Conservation (phyloP, 30 jellyfish, hydroid and myxozoan species). For the Hydractinia echinata region DNA sequence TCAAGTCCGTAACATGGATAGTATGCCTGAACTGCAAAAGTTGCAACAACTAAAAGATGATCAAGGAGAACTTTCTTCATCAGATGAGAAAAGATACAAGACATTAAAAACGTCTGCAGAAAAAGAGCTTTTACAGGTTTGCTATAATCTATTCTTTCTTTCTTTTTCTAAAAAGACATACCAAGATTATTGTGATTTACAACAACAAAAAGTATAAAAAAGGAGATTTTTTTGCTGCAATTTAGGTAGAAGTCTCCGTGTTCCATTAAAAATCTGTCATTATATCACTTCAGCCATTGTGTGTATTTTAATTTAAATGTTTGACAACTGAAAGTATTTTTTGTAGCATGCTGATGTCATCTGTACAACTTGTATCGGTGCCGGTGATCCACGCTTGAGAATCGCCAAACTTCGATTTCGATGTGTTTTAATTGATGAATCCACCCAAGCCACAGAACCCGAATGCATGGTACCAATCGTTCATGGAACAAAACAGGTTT, state of each 20-base stretch:
- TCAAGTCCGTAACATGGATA: constrained; percentile 90
- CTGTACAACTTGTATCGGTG: constrained; percentile 99
- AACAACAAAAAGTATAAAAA: too few relatives aligned
- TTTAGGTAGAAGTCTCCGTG: background rate
- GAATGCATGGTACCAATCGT: constrained; percentile 99
- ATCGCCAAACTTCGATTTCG: constrained; percentile 81
- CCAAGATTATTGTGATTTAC: too few relatives aligned
- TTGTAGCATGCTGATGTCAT: constrained; percentile 97
- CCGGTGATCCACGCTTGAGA: constrained; percentile 95
- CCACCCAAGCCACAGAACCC: constrained; percentile 99
- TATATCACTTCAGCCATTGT: too few relatives aligned
- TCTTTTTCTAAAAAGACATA: background rate
- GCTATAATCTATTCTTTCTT: background rate
- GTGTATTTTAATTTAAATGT: too few relatives aligned
- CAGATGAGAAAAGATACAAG: constrained; percentile 92
- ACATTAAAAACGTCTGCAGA: constrained; percentile 90
- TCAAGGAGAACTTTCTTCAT: constrained; percentile 96
- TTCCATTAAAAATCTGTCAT: too few relatives aligned
- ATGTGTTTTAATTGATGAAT: constrained; percentile 96
- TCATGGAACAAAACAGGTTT: constrained; percentile 96
- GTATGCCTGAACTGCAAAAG: constrained; percentile 94
- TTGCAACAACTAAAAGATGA: constrained; percentile 95
- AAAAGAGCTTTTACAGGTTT: constrained; percentile 83
- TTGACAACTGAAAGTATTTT: too few relatives aligned
- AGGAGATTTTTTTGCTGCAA: too few relatives aligned